Percentiles rank a stretch among this genome's conserved stretches.
phyloP scores from a whole-genome alignment of 2,888 invertebrate genomes.

The Pseudeuparius sepicola region DNA sequence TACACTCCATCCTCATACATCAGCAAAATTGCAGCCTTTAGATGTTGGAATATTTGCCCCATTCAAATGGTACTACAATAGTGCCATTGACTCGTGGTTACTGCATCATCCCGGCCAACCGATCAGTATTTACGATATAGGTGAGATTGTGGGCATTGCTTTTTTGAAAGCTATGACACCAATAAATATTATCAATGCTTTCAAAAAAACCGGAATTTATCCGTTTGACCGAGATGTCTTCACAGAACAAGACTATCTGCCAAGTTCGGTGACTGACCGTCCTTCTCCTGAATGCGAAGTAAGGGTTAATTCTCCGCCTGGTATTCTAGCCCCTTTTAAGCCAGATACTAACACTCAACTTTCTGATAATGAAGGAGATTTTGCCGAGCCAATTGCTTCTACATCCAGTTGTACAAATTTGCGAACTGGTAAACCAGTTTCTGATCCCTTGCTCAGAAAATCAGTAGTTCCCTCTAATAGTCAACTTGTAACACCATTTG shows the following conservation, averaged over 20 bases:
- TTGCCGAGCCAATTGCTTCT: constrained; percentile 4
- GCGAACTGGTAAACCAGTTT: no score
- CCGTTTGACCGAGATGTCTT: constrained; percentile 31
- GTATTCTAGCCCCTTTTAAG: constrained; percentile 2
- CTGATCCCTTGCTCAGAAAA: no score
- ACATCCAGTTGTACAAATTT: not conserved
- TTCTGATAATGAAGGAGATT: not conserved
- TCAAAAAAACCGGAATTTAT: constrained; percentile 31
- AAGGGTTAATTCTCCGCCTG: not conserved
- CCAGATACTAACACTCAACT: not conserved
- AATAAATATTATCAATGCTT: constrained; percentile 30
- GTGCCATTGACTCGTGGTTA: constrained; percentile 30
- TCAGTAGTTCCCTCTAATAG: no score
- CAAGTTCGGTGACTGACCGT: constrained; percentile 12
- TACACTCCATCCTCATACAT: constrained; percentile 34
- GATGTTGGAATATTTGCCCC: constrained; percentile 16
- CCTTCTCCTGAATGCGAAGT: constrained; percentile 5
- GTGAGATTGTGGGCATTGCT: constrained; percentile 22
- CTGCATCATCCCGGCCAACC: constrained; percentile 18
- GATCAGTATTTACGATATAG: constrained; percentile 7
- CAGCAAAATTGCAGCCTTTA: constrained; percentile 14
- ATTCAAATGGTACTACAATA: constrained; percentile 16
- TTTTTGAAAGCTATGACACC: constrained; percentile 31
- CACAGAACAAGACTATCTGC: constrained; percentile 25
- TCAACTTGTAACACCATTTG: no score